Conservation (phyloP, 2,797 vertebrate genomes). For the Chelon labrosus region DNA sequence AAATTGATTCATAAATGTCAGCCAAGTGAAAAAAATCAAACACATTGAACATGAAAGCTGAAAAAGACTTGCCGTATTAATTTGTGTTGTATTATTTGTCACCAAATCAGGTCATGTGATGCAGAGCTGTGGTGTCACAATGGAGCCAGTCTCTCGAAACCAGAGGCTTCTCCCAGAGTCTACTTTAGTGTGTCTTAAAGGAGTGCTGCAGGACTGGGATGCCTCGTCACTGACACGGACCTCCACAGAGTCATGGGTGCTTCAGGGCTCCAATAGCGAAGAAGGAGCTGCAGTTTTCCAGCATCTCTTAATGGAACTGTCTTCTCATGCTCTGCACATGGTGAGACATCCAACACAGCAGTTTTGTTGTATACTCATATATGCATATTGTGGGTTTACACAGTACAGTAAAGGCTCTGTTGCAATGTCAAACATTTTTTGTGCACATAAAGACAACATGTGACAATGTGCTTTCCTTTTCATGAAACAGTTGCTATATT, state of each 20-base stretch:
- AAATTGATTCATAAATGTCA: background rate
- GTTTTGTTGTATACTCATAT: background rate
- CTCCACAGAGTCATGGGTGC: conserved; percentile 88
- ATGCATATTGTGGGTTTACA: background rate
- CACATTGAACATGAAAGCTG: background rate
- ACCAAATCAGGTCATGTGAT: conserved; percentile 59
- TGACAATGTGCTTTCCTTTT: background rate
- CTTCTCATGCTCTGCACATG: conserved; percentile 82
- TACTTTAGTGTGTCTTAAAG: conserved; percentile 85
- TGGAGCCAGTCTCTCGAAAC: conserved; percentile 87
- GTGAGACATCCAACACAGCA: conserved; percentile 76
- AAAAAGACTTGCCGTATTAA: background rate
- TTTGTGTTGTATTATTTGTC: conserved; percentile 23
- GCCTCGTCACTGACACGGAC: conserved; percentile 64
- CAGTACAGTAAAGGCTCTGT: background rate
- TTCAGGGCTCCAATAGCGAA: conserved; percentile 72
- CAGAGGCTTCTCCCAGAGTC: conserved; percentile 81
- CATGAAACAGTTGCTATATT: background rate
- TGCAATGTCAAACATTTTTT: background rate
- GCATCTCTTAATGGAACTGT: conserved; percentile 81
- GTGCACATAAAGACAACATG: background rate
- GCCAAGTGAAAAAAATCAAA: background rate
- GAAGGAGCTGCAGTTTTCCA: conserved; percentile 71
- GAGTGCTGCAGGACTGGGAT: conserved; percentile 81
- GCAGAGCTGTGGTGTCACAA: conserved; percentile 81